Evolutionary conservation across 2,888 invertebrate genomes (phyloP), one percentile per base, ranked within the genome.

Genomic region (Chymomyza procnemis): DNA sequence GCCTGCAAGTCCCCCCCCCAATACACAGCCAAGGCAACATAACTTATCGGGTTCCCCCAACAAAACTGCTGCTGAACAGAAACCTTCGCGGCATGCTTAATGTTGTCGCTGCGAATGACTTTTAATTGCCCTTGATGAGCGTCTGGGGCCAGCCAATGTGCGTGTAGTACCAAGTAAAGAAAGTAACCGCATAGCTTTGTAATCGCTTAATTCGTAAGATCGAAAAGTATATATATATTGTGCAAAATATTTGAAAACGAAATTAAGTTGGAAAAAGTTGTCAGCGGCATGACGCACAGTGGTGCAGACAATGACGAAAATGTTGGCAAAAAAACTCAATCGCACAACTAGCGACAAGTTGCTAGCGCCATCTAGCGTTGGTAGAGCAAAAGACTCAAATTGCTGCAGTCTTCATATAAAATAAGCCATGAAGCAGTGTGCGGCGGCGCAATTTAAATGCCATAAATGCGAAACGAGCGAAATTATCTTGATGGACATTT

Each of bases 401-500:
- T 26, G 26, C 3, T n/a, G n/a, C n/a, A n/a, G n/a, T n/a, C n/a
- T 26, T 6, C 26, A 26, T 6, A 26, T 6, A 1, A 26, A 4
- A 6, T 6, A 26, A 26, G 6, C 1, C 4, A 26, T 6, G 4
- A 6, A 41, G 12, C 34, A 41, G 12, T 41, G 34, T 50, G 61
- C 63, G 57, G 41, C 47, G 26, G 22, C 19, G 62, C 68, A 73
- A 71, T 73, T 65, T 66, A 73, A 73, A 71, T 66, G 68, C 50
- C 58, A 61, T 54, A 41, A 61, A 14, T 22, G 21, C n/a, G 48
- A 52, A 61, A 57, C 58, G 46, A 34, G 67, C 73, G 67, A 74
- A 74, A 83, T 81, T 80, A 85, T 83, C 83, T 81, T 84, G 82
- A 85, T 88, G 79, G 82, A 85, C 80, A 83, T 84, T 88, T 79